phyloP scores from a whole-genome alignment of 2,113 vertebrate genomes.

The Pollachius pollachius region DNA sequence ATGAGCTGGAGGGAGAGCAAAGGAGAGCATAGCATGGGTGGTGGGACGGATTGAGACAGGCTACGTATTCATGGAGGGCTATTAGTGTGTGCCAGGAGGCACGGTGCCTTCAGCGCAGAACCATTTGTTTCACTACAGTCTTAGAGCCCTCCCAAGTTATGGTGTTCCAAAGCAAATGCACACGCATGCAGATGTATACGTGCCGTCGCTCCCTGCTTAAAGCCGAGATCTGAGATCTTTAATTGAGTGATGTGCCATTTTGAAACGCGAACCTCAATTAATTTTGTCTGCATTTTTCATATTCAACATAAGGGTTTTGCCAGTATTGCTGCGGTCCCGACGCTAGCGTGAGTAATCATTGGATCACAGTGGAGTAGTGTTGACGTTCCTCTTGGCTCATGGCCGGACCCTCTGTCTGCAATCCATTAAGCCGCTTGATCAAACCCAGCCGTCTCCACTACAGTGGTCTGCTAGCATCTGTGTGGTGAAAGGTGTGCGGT shows the following conservation, averaged over 20 bases:
- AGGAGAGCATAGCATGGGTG: not conserved
- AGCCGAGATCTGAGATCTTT: not conserved
- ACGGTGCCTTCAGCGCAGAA: constrained; percentile 10
- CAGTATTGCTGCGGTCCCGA: constrained; percentile 20
- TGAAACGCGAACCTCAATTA: constrained; percentile 19
- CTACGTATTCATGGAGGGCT: too few species aligned
- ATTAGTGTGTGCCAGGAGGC: not conserved
- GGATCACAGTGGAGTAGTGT: constrained; percentile 18
- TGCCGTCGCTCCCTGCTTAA: not conserved
- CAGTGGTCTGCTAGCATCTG: too few species aligned
- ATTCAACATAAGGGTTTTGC: constrained; percentile 8
- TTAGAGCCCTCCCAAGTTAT: not conserved
- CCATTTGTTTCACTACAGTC: too few species aligned
- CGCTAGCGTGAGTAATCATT: constrained; percentile 32
- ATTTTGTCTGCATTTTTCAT: constrained; percentile 31
- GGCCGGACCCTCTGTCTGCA: not conserved
- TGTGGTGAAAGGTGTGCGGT: too few species aligned
- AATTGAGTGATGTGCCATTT: not conserved
- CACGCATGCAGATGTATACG: constrained; percentile 16
- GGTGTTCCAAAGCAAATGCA: not conserved
- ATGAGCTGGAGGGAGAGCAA: too few species aligned
- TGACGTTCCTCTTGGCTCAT: constrained; percentile 20
- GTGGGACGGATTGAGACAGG: not conserved
- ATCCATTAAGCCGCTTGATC: too few species aligned
- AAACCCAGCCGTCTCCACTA: too few species aligned